A percentile compares a stretch with the other conserved stretches of the same genome.
Conservation (phyloP, 2,797 vertebrate species). For the Enteromius unitaeniatus region DNA sequence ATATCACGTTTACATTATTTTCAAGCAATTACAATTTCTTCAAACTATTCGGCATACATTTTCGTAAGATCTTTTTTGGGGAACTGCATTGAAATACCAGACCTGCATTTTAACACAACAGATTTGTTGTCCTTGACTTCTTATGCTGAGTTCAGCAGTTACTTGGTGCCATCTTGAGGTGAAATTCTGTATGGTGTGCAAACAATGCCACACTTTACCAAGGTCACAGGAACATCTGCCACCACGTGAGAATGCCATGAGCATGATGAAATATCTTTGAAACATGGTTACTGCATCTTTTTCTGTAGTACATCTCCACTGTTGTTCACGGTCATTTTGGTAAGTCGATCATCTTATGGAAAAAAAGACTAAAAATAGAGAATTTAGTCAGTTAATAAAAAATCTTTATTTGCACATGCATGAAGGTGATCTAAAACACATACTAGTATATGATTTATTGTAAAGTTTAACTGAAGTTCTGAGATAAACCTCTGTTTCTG, state of each 20-base stretch:
- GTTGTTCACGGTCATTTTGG: slow-evolving; percentile 6
- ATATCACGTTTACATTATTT: neutral
- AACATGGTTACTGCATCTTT: slow-evolving; percentile 20
- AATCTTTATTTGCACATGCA: neutral
- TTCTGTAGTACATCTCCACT: neutral
- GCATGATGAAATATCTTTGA: slow-evolving; percentile 49
- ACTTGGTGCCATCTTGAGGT: slow-evolving; percentile 40
- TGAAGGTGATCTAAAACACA: neutral
- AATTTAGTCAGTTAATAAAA: neutral
- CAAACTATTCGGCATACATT: slow-evolving; percentile 19
- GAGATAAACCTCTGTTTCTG: no score
- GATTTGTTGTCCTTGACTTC: slow-evolving; percentile 28
- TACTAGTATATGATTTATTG: no score
- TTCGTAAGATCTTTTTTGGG: neutral
- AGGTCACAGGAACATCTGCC: slow-evolving; percentile 49
- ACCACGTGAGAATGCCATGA: slow-evolving; percentile 18
- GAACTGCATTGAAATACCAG: neutral
- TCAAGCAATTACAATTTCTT: no score
- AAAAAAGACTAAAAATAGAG: neutral
- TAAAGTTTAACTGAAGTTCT: no score
- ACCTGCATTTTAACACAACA: neutral
- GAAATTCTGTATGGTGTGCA: slow-evolving; percentile 32
- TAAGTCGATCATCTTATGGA: neutral
- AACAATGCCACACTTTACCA: slow-evolving; percentile 38
- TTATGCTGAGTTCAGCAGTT: slow-evolving; percentile 43